These are phyloP conservation scores for Psammodynastes pulverulentus DNA, from an alignment of 2,113 vertebrate species.

Conservation along the genomic window DNA sequence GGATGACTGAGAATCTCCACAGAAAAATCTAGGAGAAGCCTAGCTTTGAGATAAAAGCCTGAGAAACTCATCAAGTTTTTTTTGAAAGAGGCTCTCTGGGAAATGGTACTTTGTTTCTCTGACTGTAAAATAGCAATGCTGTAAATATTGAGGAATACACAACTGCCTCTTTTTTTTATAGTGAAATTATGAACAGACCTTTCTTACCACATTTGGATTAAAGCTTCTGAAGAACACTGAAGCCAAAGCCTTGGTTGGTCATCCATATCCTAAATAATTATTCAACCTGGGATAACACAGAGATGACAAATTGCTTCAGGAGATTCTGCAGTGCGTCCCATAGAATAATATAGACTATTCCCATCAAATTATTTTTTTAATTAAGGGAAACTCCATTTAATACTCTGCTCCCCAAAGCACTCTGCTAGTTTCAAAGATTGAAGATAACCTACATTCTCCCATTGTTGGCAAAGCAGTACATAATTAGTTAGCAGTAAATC, in stretches of 20 bases:
- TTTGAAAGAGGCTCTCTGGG: neutral
- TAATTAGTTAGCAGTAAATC: slow-evolving; percentile 17
- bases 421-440: neutral
- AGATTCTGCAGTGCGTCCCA: neutral
- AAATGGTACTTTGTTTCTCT: neutral
- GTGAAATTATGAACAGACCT: neutral
- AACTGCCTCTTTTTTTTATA: neutral
- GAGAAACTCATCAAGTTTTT: neutral
- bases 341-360: neutral
- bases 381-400: neutral
- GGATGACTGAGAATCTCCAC: neutral
- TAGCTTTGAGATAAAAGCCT: neutral
- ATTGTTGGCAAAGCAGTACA: neutral
- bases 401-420: neutral
- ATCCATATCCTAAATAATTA: neutral
- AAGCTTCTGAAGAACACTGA: neutral
- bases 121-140: neutral
- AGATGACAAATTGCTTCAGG: neutral
- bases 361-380: neutral
- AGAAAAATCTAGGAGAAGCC: neutral
- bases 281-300: neutral
- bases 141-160: neutral
- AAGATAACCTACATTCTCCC: neutral
- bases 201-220: neutral
- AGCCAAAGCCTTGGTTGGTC: neutral